These are phyloP conservation scores for Cephalopachus bancanus DNA, from an alignment of 2,797 vertebrate genomes.

Conservation along the genomic window DNA sequence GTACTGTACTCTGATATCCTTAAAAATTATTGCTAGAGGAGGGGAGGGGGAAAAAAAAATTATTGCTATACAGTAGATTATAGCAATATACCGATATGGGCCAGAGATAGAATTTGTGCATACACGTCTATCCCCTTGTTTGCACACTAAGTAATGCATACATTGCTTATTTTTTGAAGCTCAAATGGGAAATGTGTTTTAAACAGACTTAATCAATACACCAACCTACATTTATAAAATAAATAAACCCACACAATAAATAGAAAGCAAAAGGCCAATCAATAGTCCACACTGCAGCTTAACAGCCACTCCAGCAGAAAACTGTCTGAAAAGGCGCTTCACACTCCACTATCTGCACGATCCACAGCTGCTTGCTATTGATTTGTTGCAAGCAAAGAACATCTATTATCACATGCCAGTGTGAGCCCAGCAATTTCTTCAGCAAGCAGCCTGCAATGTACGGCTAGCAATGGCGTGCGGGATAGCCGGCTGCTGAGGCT, in stretches of 20 bases:
- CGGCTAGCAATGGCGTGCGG: not conserved
- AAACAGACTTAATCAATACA: constrained; percentile 80
- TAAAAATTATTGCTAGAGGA: not conserved
- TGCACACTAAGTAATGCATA: constrained; percentile 49
- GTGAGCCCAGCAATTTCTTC: constrained; percentile 77
- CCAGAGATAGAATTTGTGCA: not conserved
- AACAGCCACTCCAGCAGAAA: constrained; percentile 80
- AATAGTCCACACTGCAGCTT: constrained; percentile 75
- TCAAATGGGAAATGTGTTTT: constrained; percentile 79
- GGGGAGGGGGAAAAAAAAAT: too few relatives aligned
- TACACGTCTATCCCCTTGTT: not conserved
- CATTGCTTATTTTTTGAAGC: constrained; percentile 58
- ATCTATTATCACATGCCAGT: constrained; percentile 70
- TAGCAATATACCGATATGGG: not conserved
- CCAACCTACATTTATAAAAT: constrained; percentile 78
- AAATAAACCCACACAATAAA: constrained; percentile 79
- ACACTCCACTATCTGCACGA: constrained; percentile 69
- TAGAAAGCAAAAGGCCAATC: constrained; percentile 79
- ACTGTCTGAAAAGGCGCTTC: constrained; percentile 79
- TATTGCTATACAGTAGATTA: not conserved
- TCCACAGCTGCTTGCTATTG: constrained; percentile 74
- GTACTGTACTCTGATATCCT: not conserved
- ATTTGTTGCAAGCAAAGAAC: constrained; percentile 81
- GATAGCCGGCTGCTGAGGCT: not conserved
- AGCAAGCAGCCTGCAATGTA: constrained; percentile 61